Evolutionary conservation across 2,888 invertebrate species (phyloP), one percentile per base, ranked within the genome.

Genomic region (Andrena hattorfiana): DNA sequence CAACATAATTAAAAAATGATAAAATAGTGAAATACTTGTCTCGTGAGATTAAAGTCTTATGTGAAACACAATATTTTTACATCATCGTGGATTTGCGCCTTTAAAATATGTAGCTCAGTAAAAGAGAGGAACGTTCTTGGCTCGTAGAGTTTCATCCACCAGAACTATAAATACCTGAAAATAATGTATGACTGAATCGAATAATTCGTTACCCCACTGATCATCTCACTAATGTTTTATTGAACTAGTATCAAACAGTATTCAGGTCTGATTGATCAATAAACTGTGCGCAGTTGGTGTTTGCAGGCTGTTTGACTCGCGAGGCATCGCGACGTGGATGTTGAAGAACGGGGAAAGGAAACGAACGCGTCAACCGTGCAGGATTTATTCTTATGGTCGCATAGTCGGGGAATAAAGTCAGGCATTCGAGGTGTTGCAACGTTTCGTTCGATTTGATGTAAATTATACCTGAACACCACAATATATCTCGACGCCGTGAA

Each of bases 401-500:
- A 35, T 23, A 54, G 63, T 48, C 23, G 10, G 26, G 26, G 60
- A 77, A 54, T 69, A 64, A 69, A 79, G 56, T 59, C 64, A 8
- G 28, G 23, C 63, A 64, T 64, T 68, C 56, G 20, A 26, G 23
- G 13, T 76, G 49, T 70, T 35, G 63, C 51, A 64, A 70, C 68
- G n/a, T 56, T 59, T 30, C 49, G 2, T 63, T 68, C 67, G 67
- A 68, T 74, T 78, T 62, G 42, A 67, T 74, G 66, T 67, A 74
- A 78, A 74, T 72, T 77, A 64, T 72, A 32, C 51, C 1, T 32
- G 64, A 64, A 63, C 54, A 48, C 42, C 63, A 42, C 54, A 71
- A 64, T 56, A 56, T 56, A 70, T 62, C 62, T 32, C 54, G n/a
- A 8, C 20, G 51, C n/a, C 20, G 10, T 13, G 30, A 49, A 13